These are phyloP conservation scores for Prunella strophiata DNA, from an alignment of 2,797 vertebrate genomes.

Conservation along the genomic window DNA sequence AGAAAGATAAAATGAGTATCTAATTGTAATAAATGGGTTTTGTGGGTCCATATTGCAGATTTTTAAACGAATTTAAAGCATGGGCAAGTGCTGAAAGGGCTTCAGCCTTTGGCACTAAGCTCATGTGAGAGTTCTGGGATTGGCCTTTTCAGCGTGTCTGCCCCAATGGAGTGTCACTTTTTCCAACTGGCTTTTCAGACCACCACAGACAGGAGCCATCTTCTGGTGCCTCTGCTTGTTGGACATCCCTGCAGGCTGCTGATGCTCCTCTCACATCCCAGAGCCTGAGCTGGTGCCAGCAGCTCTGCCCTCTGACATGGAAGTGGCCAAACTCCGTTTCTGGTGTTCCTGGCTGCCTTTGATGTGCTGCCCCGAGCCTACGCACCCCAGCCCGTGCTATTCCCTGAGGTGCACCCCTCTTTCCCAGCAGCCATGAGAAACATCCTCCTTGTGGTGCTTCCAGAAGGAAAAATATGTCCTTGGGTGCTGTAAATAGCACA, in stretches of 20 bases:
- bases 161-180: too few relatives aligned
- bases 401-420: neutral
- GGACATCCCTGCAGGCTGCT: neutral
- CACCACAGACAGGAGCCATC: neutral
- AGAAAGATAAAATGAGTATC: too few relatives aligned
- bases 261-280: accelerated
- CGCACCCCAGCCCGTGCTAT: neutral
- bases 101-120: too few relatives aligned
- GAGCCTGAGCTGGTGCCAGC: slow-evolving; percentile 11
- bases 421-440: slow-evolving; percentile 71
- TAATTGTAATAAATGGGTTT: too few relatives aligned
- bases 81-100: too few relatives aligned
- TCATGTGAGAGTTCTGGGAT: too few relatives aligned
- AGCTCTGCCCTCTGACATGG: slow-evolving; percentile 33
- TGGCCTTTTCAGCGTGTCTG: too few relatives aligned
- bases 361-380: neutral
- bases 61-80: too few relatives aligned
- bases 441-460: slow-evolving; percentile 59
- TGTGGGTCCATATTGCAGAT: too few relatives aligned
- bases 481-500: slow-evolving; percentile 67
- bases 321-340: neutral
- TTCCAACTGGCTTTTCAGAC: too few relatives aligned
- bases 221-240: neutral
- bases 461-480: slow-evolving; percentile 35
- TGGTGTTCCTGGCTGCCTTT: slow-evolving; percentile 35